phyloP scores from a whole-genome alignment of 1,140 invertebrate genomes.

The Zaprionus gabonicus region DNA sequence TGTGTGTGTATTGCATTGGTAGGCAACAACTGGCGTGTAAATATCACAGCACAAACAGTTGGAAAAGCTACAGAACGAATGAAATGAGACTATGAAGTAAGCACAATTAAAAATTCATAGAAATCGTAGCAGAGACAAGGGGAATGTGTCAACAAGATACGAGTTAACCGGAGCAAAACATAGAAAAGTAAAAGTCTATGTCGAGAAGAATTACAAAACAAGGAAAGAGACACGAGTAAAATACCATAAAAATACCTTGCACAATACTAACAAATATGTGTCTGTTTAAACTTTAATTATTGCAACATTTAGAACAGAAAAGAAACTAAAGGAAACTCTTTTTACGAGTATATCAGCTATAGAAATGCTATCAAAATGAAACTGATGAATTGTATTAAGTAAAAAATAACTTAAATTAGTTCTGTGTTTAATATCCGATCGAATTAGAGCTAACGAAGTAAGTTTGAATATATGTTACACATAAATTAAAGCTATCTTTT shows the following conservation, averaged over 20 bases:
- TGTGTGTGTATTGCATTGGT: constrained; percentile 19
- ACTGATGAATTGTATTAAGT: neutral
- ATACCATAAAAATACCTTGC: constrained; percentile 21
- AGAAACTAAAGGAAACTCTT: too few relatives aligned
- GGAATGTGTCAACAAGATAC: constrained; percentile 59
- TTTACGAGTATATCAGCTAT: too few relatives aligned
- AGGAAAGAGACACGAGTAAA: neutral
- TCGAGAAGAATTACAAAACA: neutral
- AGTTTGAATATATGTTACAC: too few relatives aligned
- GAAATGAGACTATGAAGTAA: constrained; percentile 54
- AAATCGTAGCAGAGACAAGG: constrained; percentile 13
- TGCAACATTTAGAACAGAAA: constrained; percentile 6
- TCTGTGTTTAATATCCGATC: too few relatives aligned
- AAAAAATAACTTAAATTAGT: too few relatives aligned
- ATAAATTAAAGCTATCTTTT: too few relatives aligned
- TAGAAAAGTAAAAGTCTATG: constrained; percentile 30
- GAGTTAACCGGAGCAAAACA: constrained; percentile 29
- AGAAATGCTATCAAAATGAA: neutral
- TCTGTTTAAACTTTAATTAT: constrained; percentile 19
- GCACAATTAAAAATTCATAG: constrained; percentile 63
- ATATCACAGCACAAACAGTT: constrained; percentile 55
- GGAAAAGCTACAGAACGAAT: constrained; percentile 45
- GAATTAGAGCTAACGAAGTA: too few relatives aligned
- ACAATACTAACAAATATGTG: constrained; percentile 23
- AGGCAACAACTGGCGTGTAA: constrained; percentile 38